A percentile compares a stretch with the other conserved stretches of the same genome.
Conservation (phyloP, 2,888 invertebrate genomes). For the Pristionchus fissidentatus region DNA sequence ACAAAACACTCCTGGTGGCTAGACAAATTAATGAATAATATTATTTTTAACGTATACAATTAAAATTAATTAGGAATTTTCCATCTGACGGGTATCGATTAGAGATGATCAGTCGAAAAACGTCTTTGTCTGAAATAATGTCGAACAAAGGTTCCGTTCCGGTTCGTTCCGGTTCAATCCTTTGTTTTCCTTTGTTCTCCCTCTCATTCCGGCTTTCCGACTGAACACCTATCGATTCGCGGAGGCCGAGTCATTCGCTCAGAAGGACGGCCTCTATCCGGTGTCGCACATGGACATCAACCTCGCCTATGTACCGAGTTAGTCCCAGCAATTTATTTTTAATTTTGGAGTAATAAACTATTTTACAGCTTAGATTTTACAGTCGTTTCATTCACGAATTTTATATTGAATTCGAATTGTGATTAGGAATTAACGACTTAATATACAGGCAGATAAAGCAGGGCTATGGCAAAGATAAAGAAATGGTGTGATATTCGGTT, state of each 20-base stretch:
- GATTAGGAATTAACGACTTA: background rate
- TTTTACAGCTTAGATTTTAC: background rate
- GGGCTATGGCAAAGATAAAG: background rate
- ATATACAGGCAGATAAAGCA: background rate
- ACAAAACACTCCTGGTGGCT: too few relatives aligned
- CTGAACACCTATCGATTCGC: too few relatives aligned
- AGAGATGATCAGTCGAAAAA: too few relatives aligned
- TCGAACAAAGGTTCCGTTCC: too few relatives aligned
- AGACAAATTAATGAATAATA: too few relatives aligned
- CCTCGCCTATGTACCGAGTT: conserved; percentile 28
- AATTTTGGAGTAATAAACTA: background rate
- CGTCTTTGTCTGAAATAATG: too few relatives aligned
- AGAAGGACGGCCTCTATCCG: conserved; percentile 13
- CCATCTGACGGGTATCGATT: background rate
- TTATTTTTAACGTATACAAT: background rate
- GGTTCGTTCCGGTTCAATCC: too few relatives aligned
- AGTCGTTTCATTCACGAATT: too few relatives aligned
- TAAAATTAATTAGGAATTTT: background rate
- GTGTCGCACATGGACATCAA: conserved; percentile 16
- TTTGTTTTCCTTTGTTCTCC: too few relatives aligned
- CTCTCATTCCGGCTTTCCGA: too few relatives aligned
- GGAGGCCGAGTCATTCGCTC: conserved; percentile 4
- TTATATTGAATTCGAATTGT: too few relatives aligned
- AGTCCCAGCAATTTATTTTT: background rate
- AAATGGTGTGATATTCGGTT: background rate